phyloP scores from a whole-genome alignment of 2,797 vertebrate genomes.

The Spheniscus humboldti region DNA sequence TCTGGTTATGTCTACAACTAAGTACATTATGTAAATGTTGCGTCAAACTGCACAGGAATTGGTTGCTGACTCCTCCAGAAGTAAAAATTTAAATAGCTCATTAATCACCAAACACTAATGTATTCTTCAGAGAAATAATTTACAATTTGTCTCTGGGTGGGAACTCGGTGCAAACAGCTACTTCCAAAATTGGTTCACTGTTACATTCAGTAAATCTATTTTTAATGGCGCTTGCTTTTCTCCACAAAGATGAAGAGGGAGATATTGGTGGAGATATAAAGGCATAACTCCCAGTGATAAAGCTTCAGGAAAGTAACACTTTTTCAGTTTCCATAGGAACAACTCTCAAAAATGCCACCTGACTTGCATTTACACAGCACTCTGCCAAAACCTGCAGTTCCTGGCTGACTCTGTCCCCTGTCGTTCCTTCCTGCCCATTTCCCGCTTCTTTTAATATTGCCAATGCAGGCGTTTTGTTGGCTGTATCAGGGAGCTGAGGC shows the following conservation, averaged over 20 bases:
- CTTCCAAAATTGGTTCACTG: not conserved
- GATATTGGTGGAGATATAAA: not conserved
- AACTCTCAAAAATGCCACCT: not conserved
- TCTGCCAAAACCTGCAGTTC: not conserved
- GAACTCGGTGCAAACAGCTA: not conserved
- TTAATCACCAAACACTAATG: not conserved
- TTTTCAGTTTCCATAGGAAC: slow-evolving; percentile 17
- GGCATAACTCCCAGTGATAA: not conserved
- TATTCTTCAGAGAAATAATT: slow-evolving; percentile 25
- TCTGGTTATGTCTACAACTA: not conserved
- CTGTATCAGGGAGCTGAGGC: not conserved
- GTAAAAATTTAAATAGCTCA: not conserved
- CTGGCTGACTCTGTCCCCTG: not conserved
- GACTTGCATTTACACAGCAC: not conserved
- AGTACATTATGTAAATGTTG: not conserved
- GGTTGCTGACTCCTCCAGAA: not conserved
- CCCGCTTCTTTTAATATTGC: not conserved
- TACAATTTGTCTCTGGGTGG: not conserved
- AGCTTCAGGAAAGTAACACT: slow-evolving; percentile 2
- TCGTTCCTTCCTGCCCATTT: not conserved
- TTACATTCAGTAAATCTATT: slow-evolving; percentile 16
- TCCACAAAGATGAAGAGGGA: not conserved
- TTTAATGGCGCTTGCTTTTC: slow-evolving; percentile 27
- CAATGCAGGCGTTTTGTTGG: not conserved
- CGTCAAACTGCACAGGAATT: not conserved